A percentile compares a stretch with the other conserved stretches of the same genome.
Conservation (phyloP, 1,140 invertebrate species). For the Branchinecta lindahli region DNA sequence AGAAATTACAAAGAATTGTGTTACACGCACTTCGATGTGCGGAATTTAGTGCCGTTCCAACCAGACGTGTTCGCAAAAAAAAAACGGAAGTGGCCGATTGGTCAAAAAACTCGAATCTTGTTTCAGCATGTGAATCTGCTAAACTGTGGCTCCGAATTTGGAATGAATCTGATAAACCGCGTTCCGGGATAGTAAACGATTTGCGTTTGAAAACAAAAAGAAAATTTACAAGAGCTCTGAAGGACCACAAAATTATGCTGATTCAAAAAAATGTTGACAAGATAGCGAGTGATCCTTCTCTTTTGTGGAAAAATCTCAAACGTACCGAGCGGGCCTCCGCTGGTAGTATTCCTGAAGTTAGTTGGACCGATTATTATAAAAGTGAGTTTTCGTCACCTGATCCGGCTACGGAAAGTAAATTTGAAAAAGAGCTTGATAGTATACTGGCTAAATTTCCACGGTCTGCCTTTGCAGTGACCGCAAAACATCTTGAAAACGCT, state of each 20-base stretch:
- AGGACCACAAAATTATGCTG: conserved; percentile 9
- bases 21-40: too few species aligned
- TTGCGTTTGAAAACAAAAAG: too few species aligned
- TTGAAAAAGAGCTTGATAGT: not conserved
- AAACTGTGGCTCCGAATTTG: too few species aligned
- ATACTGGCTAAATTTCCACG: too few species aligned
- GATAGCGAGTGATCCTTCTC: not conserved
- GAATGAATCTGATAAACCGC: too few species aligned
- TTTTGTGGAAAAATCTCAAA: conserved; percentile 9
- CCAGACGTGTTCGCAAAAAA: too few species aligned
- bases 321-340: not conserved
- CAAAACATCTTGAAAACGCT: not conserved
- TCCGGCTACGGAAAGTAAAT: conserved; percentile 4
- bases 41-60: too few species aligned
- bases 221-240: not conserved
- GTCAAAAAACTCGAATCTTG: too few species aligned
- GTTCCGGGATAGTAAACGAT: too few species aligned
- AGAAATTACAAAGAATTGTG: too few species aligned
- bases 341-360: not conserved
- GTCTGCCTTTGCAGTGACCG: not conserved
- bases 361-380: conserved; percentile 9
- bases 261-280: conserved; percentile 6
- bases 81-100: too few species aligned
- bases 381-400: conserved; percentile 8
- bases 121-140: too few species aligned